These are phyloP conservation scores for Sarcophilus harrisii DNA, from an alignment of 2,797 vertebrate species.

Conservation along the genomic window DNA sequence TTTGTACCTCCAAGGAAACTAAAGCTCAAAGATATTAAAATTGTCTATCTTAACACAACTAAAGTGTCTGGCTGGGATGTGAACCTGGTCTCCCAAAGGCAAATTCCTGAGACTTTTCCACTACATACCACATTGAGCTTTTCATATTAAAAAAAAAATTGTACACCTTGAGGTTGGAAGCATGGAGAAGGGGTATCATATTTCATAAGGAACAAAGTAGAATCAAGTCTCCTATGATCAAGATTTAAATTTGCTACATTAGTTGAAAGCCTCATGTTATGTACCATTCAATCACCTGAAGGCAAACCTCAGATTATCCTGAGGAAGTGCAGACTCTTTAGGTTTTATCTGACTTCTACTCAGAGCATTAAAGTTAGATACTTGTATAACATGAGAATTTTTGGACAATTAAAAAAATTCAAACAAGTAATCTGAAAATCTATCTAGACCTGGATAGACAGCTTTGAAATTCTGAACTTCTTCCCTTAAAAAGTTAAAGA, in stretches of 20 bases:
- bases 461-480: background rate
- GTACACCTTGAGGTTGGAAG: background rate
- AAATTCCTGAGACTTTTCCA: background rate
- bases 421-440: background rate
- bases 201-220: background rate
- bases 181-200: background rate
- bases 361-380: background rate
- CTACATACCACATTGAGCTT: background rate
- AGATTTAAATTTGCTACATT: background rate
- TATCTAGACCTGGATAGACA: background rate
- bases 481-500: background rate
- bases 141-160: background rate
- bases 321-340: background rate
- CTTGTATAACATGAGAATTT: background rate
- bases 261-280: background rate
- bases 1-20: background rate
- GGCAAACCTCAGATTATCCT: background rate
- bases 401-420: background rate
- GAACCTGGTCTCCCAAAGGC: background rate
- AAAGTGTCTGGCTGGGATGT: background rate
- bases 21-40: background rate
- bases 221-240: background rate
- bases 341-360: background rate
- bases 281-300: background rate
- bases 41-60: background rate